Evolutionary conservation across 2,113 vertebrate genomes (phyloP).

Genomic region (Petromus typicus): DNA sequence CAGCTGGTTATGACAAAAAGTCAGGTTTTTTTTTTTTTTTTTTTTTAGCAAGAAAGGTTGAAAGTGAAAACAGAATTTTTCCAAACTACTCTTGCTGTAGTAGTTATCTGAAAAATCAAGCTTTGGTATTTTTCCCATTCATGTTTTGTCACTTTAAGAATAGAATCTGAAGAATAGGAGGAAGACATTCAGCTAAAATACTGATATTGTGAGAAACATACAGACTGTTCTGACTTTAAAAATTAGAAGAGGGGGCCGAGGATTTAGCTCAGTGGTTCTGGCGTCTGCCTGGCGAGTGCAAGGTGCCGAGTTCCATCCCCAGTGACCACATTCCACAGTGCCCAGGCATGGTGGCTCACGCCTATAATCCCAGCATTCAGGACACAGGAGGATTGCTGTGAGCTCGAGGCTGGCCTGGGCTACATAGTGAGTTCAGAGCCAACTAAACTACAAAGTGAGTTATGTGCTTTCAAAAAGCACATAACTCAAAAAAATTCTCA

Average conservation of each 20-base stretch:
- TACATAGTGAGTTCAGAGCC: too few species aligned
- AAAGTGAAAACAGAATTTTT: slow-evolving; percentile 65
- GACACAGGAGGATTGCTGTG: too few species aligned
- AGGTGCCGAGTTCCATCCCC: too few species aligned
- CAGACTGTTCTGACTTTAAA: slow-evolving; percentile 67
- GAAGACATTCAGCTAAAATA: slow-evolving; percentile 60
- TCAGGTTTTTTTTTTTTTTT: slow-evolving; percentile 15
- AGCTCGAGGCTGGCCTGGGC: too few species aligned
- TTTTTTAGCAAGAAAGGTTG: slow-evolving; percentile 16
- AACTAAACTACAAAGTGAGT: too few species aligned
- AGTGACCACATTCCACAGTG: too few species aligned
- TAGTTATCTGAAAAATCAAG: slow-evolving; percentile 64
- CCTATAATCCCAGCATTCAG: too few species aligned
- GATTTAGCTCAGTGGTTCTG: too few species aligned
- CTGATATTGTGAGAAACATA: slow-evolving; percentile 22
- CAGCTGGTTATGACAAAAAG: slow-evolving; percentile 69
- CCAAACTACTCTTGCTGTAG: slow-evolving; percentile 19
- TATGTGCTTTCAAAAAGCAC: too few species aligned
- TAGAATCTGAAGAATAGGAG: slow-evolving; percentile 43
- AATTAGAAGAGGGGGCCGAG: slow-evolving; percentile 46
- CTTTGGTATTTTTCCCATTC: slow-evolving; percentile 61
- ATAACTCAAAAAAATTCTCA: too few species aligned
- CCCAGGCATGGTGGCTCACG: too few species aligned
- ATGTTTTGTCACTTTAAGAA: slow-evolving; percentile 68
- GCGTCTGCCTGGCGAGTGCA: too few species aligned